Percentiles rank a stretch among this genome's conserved stretches.
phyloP scores from a whole-genome alignment of 2,113 vertebrate genomes.

The Sturnira hondurensis region DNA sequence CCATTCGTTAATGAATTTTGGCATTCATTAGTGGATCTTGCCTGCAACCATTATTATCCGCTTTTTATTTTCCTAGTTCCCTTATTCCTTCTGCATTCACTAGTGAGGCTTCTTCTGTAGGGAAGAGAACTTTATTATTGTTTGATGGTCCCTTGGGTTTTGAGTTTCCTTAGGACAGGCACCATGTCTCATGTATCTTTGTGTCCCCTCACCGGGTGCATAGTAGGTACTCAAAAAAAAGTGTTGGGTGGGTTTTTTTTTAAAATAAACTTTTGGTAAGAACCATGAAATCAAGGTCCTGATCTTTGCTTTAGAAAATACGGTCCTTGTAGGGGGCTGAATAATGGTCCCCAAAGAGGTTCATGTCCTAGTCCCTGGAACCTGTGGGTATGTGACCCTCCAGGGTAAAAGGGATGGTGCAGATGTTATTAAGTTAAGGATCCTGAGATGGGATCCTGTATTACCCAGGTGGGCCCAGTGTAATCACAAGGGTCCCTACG shows the following conservation, averaged over 20 bases:
- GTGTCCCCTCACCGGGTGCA: not conserved
- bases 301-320: constrained; percentile 26
- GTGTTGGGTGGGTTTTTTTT: not conserved
- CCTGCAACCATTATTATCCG: constrained; percentile 34
- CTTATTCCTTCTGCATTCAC: not conserved
- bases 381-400: not conserved
- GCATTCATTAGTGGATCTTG: not conserved
- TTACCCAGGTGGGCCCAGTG: not conserved
- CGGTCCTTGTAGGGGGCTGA: not conserved
- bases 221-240: not conserved
- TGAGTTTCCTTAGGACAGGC: not conserved
- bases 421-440: not conserved
- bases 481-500: too few species aligned
- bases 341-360: not conserved
- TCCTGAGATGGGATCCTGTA: not conserved
- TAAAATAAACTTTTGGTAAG: not conserved
- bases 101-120: constrained; percentile 32
- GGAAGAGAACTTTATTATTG: not conserved
- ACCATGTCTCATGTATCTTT: not conserved
- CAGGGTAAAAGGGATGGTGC: not conserved
- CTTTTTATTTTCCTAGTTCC: constrained; percentile 21
- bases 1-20: constrained; percentile 24
- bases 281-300: not conserved
- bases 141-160: not conserved
- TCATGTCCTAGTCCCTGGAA: not conserved